Base-by-base conservation (phyloP, 2,113 vertebrate species). In the Dromiciops gliroides region DNA sequence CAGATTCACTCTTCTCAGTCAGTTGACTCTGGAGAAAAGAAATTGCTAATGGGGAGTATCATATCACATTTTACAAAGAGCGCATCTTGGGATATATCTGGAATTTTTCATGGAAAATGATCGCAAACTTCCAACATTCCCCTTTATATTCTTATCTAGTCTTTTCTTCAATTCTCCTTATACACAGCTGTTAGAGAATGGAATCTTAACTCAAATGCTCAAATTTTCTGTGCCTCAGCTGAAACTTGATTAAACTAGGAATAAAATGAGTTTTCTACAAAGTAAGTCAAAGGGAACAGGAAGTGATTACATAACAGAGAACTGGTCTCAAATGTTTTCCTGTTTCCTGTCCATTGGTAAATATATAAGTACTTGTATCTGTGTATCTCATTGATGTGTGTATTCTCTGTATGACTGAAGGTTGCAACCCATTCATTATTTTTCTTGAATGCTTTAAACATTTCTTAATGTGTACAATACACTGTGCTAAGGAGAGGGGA, bases 21-120 rank as follows among this genome's bases (percentile, higher is more conserved):
- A 88, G 92, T 50, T 98, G 96, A 97, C 92, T 92, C 2, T 94
- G 94, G 83, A 94, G 93, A 92, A 94, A 95, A 94, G 95, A 96
- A 95, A 97, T 93, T 97, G 96, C 91, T 60, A 91, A 9, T 48
- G 50, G 90, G 50, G 95, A 96, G 93, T 90, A 56, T 91, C 60
- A 91, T n/a, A 60, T 14, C 23, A 51, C 19, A 0, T 93, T 96
- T 94, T 93, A 89, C 89, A 94, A 51, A 49, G 50, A 56, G 90
- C 53, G 47, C 83, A 47, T 91, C 95, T 67, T 95, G 92, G 75
- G 51, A 51, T 47, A 89, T 28, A 37, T 49, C 11, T 89, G n/a
- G 6, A 95, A 96, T 93, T 90, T 95, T 96, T 97, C 95, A 94
- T 94, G 92, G 95, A 83, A 91, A 96, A 96, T 56, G 95, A 96